Conservation (phyloP, 2,797 vertebrate genomes). For the Cyprinodon diabolis region DNA sequence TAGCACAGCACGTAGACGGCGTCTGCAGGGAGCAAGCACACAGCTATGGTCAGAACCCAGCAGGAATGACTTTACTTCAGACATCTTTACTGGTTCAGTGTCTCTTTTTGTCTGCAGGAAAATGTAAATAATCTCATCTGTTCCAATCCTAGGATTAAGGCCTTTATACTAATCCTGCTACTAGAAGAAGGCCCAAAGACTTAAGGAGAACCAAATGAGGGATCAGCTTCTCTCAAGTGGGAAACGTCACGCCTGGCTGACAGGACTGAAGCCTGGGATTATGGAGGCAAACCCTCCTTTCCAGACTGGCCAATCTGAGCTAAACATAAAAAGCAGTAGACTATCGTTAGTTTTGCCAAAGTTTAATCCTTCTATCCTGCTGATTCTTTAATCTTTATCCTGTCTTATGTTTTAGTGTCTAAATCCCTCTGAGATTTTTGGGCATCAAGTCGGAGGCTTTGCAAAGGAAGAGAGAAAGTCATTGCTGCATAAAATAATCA, state of each 20-base stretch:
- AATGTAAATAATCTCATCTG: not conserved
- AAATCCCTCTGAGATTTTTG: not conserved
- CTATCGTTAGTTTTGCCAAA: not conserved
- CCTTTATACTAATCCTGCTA: not conserved
- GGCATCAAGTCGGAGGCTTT: not conserved
- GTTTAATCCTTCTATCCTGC: not conserved
- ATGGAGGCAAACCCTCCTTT: not conserved
- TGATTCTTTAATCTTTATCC: not conserved
- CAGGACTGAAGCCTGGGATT: conserved; percentile 28
- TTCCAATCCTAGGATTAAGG: not conserved
- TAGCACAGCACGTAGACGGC: conserved; percentile 98
- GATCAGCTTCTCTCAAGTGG: conserved; percentile 19
- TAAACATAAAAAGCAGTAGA: not conserved
- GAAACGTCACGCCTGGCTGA: conserved; percentile 25
- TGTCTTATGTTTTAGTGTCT: too few relatives aligned
- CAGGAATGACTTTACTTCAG: not conserved
- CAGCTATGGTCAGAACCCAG: not conserved
- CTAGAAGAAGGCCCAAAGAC: not conserved
- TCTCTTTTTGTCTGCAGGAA: not conserved
- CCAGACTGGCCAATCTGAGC: not conserved
- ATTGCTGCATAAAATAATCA: not conserved
- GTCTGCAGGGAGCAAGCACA: conserved; percentile 75
- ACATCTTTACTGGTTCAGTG: not conserved
- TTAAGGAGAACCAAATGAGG: conserved; percentile 11
- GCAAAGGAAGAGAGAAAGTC: not conserved